Base-by-base conservation (phyloP, 1,140 invertebrate species). In the Hydropsyche tenuis region DNA sequence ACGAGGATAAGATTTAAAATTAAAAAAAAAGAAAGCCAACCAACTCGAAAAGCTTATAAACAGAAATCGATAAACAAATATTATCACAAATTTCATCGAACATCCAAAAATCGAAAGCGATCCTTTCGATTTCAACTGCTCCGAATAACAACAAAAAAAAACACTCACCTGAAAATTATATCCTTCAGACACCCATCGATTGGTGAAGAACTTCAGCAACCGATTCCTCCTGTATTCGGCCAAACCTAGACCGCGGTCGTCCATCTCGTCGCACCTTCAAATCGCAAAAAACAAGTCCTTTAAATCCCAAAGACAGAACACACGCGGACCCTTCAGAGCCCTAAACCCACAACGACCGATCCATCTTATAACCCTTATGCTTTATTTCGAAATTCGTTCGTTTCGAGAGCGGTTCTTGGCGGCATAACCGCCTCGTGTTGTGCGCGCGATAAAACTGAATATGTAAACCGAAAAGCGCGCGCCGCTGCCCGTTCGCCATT, bases 141-240 rank as follows among this genome's bases (percentile, higher is more conserved):
- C n/a, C 30, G 30, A 37, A 37, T 4, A 3, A 4, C 30, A 9
- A 37, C 30, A 37, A 37, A 37, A 69, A 48, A 69, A 22, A 25
- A 2, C n/a, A 68, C 68, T 70, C 2, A 70, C 68, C 23, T 70
- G 46, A 43, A 70, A 56, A 14, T 53, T 56, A 27, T 70, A 70
- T 53, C 68, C 68, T 37, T 70, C 68, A 7, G 48, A 56, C 16
- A 37, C 25, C 68, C 68, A 70, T 46, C 46, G 68, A 46, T 56
- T 70, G 68, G 23, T 70, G 68, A 70, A 70, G 14, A 70, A 70
- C 18, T 56, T 51, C 12, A 70, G 68, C 27, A 70, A 7, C 25
- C 30, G 51, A 22, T 56, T 70, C 68, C 48, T 70, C 48, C 68
- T 46, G 51, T 70, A 70, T 18, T 70, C 68, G 46, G 46, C 68